phyloP scores from a whole-genome alignment of 2,797 vertebrate species.

The Mionectes olivaceus region DNA sequence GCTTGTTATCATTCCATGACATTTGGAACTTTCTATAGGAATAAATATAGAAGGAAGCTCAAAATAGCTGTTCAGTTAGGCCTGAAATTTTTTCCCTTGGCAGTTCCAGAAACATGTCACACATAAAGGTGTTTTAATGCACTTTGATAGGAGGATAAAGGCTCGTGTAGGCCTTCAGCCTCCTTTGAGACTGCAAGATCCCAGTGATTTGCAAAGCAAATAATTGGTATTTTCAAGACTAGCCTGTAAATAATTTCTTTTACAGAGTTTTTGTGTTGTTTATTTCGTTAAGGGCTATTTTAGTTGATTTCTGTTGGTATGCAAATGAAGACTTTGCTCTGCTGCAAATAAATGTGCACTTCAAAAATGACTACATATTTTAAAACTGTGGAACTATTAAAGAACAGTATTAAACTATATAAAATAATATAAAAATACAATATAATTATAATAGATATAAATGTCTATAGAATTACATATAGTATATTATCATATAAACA shows the following conservation, averaged over 20 bases:
- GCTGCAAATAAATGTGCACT: neutral
- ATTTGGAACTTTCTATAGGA: slow-evolving; percentile 32
- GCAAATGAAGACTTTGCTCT: neutral
- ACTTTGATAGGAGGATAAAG: neutral
- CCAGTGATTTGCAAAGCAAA: neutral
- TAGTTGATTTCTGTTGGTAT: neutral
- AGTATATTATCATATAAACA: no score
- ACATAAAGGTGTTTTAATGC: neutral
- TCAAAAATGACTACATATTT: neutral
- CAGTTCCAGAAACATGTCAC: neutral
- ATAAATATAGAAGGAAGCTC: neutral
- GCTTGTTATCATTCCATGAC: neutral
- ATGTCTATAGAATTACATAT: no score
- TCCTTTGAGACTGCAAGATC: neutral
- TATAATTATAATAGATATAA: no score
- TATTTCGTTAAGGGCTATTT: neutral
- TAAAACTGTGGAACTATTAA: neutral
- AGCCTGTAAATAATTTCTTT: neutral
- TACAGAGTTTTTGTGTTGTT: neutral
- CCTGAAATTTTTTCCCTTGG: neutral
- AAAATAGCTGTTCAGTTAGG: slow-evolving; percentile 11
- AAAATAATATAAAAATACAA: no score
- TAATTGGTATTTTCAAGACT: neutral
- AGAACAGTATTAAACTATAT: no score
- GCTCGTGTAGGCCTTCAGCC: neutral